Conservation (phyloP, 2,797 vertebrate genomes). For the Clarias fuscus region DNA sequence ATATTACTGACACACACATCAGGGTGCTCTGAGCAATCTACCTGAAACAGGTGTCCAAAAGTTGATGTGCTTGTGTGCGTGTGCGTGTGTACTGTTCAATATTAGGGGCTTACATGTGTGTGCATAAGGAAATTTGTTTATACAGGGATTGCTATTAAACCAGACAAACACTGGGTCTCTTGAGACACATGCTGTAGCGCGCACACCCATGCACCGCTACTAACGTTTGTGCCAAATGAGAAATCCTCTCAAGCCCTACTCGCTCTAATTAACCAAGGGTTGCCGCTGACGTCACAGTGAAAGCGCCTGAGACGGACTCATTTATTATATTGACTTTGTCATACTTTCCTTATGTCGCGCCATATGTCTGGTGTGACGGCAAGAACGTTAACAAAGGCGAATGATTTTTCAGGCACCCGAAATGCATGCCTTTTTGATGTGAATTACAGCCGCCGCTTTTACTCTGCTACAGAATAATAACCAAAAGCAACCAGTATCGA, state of each 20-base stretch:
- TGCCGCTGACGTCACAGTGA: not conserved
- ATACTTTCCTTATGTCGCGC: constrained; percentile 2
- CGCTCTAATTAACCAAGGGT: not conserved
- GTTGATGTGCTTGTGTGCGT: not conserved
- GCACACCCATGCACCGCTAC: not conserved
- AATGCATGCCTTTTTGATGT: not conserved
- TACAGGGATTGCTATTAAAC: constrained; percentile 5
- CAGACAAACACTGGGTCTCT: not conserved
- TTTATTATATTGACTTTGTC: not conserved
- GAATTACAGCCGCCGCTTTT: not conserved
- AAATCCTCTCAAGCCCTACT: not conserved
- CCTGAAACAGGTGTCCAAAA: constrained; percentile 37
- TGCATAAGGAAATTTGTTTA: not conserved
- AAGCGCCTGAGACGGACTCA: not conserved
- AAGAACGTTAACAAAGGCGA: not conserved
- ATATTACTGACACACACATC: constrained; percentile 39
- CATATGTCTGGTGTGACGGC: constrained; percentile 9
- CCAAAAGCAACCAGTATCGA: not conserved
- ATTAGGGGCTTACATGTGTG: not conserved
- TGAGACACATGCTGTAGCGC: not conserved
- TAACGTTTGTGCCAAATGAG: not conserved
- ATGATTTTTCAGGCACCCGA: not conserved
- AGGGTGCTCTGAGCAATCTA: constrained; percentile 40
- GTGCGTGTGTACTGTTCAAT: too few species aligned
- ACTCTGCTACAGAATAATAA: not conserved